Conservation (phyloP, 2,888 invertebrate genomes). For the Hypomecis punctinalis region DNA sequence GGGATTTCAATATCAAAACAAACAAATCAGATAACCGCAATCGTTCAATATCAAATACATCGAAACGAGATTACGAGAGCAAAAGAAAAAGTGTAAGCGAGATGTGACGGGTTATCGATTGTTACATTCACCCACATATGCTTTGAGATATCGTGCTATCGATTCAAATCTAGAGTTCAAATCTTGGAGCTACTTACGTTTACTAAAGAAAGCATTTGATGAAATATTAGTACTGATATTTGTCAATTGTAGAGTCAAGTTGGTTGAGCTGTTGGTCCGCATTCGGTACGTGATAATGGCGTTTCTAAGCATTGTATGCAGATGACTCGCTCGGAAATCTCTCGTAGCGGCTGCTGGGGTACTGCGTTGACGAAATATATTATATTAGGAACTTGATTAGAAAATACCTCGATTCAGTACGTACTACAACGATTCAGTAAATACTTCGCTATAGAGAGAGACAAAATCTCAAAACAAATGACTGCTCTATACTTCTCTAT, state of each 20-base stretch:
- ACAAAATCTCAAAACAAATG: too few relatives aligned
- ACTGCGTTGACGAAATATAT: conserved; percentile 29
- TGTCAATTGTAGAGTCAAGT: background rate
- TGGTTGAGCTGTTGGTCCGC: background rate
- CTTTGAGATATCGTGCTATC: conserved; percentile 29
- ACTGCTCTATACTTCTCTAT: too few relatives aligned
- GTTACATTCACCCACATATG: conserved; percentile 57
- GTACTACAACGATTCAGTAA: too few relatives aligned
- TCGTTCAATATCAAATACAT: conserved; percentile 26
- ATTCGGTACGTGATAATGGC: conserved; percentile 21
- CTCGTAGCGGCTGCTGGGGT: conserved; percentile 24
- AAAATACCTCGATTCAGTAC: too few relatives aligned
- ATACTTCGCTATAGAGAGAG: too few relatives aligned
- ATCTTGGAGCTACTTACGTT: background rate
- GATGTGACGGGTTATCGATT: conserved; percentile 55
- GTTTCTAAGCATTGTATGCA: conserved; percentile 51
- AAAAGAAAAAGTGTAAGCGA: conserved; percentile 63
- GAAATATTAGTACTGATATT: background rate
- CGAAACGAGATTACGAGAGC: conserved; percentile 51
- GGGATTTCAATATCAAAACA: conserved; percentile 30
- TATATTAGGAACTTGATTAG: conserved; percentile 33
- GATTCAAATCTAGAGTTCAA: background rate
- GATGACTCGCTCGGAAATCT: conserved; percentile 36
- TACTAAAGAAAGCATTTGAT: background rate
- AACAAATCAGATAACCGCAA: conserved; percentile 37